These are phyloP conservation scores for Drosophila anomelani DNA, from an alignment of 2,888 invertebrate species.

Conservation along the genomic window DNA sequence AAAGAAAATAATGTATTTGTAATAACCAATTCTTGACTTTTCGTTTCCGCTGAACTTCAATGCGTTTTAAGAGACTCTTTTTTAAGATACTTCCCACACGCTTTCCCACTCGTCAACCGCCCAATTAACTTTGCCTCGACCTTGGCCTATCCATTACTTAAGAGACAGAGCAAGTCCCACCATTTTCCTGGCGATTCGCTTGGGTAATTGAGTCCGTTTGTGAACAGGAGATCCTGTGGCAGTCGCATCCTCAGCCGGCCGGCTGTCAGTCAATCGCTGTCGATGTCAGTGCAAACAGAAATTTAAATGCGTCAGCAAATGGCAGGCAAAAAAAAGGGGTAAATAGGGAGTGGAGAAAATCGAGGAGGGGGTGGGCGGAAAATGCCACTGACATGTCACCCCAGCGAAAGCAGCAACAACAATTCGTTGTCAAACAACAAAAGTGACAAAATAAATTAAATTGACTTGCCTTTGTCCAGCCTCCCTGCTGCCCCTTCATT, in stretches of 20 bases:
- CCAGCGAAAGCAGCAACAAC: conserved; percentile 35
- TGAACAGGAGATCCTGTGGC: conserved; percentile 10
- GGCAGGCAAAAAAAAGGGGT: conserved; percentile 48
- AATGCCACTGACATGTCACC: conserved; percentile 42
- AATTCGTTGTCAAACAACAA: conserved; percentile 64
- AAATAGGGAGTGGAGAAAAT: not conserved
- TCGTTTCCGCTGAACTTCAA: not conserved
- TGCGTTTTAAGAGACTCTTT: not conserved
- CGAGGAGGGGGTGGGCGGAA: not conserved
- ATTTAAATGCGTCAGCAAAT: conserved; percentile 77
- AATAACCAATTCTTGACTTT: not conserved
- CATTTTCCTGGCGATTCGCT: not conserved
- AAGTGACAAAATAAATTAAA: conserved; percentile 79
- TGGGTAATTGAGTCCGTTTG: conserved; percentile 40
- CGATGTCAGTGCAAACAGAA: conserved; percentile 63
- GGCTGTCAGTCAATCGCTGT: conserved; percentile 57
- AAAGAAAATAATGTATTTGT: not conserved
- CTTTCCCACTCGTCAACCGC: not conserved
- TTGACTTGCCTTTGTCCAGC: conserved; percentile 66
- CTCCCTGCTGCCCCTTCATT: not conserved
- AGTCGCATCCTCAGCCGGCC: conserved; percentile 31
- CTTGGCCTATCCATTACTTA: conserved; percentile 2
- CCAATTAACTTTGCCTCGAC: conserved; percentile 31
- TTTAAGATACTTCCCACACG: not conserved
- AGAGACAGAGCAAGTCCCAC: not conserved